Percentiles rank a stretch among this genome's conserved stretches.
These are phyloP conservation scores for Folsomia candida DNA, from an alignment of 2,888 invertebrate genomes.

Conservation along the genomic window DNA sequence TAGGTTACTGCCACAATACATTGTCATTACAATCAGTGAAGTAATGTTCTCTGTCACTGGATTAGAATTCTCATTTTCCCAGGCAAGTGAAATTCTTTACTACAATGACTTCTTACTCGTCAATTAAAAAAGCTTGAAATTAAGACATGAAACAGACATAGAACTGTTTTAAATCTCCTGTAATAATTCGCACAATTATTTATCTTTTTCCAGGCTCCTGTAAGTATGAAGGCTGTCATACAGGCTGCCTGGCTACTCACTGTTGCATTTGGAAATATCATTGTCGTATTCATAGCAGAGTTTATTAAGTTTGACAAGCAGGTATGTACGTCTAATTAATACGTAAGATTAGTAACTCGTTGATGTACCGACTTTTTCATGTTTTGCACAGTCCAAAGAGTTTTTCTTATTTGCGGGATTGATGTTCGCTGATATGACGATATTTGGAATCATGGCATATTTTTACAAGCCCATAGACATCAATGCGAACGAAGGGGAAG, in stretches of 20 bases:
- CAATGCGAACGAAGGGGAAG: neutral
- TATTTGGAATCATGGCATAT: slow-evolving; percentile 58
- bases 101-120: no score
- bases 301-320: slow-evolving; percentile 54
- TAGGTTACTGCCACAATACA: slow-evolving; percentile 89
- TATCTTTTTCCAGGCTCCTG: slow-evolving; percentile 55
- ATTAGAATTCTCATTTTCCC: slow-evolving; percentile 91
- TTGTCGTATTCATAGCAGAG: slow-evolving; percentile 60
- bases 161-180: neutral
- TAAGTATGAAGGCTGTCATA: slow-evolving; percentile 62
- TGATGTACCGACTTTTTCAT: slow-evolving; percentile 14
- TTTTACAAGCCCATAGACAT: slow-evolving; percentile 55
- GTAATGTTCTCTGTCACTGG: slow-evolving; percentile 96
- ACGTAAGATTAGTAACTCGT: slow-evolving; percentile 53
- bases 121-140: no score
- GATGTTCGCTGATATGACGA: slow-evolving; percentile 66
- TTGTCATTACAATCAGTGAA: slow-evolving; percentile 90
- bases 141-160: neutral
- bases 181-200: slow-evolving; percentile 41
- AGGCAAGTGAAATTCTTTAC: slow-evolving; percentile 56
- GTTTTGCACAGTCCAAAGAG: slow-evolving; percentile 63
- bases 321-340: slow-evolving; percentile 53
- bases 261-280: slow-evolving; percentile 61
- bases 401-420: slow-evolving; percentile 71
- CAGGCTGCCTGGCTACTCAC: slow-evolving; percentile 62